Evolutionary conservation across 2,888 invertebrate genomes (phyloP), one percentile per base, ranked within the genome.

Genomic region (Ypsolopha sequella): DNA sequence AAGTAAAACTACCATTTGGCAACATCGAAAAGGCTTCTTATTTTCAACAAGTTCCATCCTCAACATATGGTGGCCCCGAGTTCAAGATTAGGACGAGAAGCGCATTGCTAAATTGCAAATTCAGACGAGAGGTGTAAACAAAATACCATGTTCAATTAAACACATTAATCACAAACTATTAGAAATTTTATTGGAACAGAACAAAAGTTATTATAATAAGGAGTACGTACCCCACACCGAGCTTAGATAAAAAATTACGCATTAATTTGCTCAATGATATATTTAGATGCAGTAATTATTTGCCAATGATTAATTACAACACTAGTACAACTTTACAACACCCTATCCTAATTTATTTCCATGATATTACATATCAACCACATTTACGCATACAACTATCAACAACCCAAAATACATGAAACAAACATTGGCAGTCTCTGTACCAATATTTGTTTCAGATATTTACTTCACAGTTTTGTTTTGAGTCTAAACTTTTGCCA

Each of bases 401-500:
- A 10, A 43, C 43, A 13, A 14, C 41, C 41, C n/a, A 41, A 41
- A 41, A 41, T 41, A 41, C n/a, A 11, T 41, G 11, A 41, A 7
- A 13, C n/a, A 39, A 39, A 61, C 61, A 59, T 44, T 44, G 9
- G 7, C 35, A 8, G 35, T 46, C 9, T 39, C 11, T n/a, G 6
- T 6, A 39, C 39, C 2, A 34, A 35, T 33, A 33, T 46, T 46
- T 35, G 33, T 11, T 3, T 36, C 7, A 43, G 4, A 8, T 24
- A 24, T 24, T 24, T 24, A n/a, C 4, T 24, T 24, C 24, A 24
- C 24, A 24, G 24, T 24, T 24, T 24, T 4, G 24, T 24, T 24
- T 24, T 2, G 24, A 24, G 24, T 4, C 24, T 24, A 24, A 24
- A 24, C 51, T 58, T 80, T 78, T 45, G 85, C 80, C 53, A 95